Evolutionary conservation across 2,797 vertebrate genomes (phyloP).

Genomic region (Falco cherrug): DNA sequence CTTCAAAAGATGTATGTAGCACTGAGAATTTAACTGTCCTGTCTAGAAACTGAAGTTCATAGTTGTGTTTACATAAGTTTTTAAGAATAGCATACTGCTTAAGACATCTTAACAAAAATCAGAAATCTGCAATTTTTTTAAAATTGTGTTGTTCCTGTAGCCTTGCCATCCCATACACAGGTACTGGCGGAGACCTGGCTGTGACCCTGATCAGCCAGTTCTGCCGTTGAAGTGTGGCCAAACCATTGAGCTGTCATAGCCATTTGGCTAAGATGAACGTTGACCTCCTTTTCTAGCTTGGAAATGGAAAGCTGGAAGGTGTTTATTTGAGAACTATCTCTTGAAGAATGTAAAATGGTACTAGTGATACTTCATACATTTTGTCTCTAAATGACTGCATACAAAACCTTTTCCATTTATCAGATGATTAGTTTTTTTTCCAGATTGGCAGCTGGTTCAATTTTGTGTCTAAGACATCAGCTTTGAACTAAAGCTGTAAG

Average conservation of each 20-base stretch:
- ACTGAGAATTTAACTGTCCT: not conserved
- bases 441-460: not conserved
- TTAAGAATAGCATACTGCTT: not conserved
- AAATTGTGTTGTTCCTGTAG: not conserved
- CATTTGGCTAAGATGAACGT: fast-evolving
- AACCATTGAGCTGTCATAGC: not conserved
- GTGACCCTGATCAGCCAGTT: not conserved
- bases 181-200: not conserved
- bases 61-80: not conserved
- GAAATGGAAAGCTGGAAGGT: not conserved
- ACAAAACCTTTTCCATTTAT: not conserved
- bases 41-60: not conserved
- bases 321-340: not conserved
- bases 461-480: not conserved
- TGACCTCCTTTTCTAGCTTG: not conserved
- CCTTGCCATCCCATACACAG: not conserved
- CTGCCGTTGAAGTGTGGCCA: not conserved
- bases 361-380: not conserved
- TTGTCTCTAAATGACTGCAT: not conserved
- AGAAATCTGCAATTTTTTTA: not conserved
- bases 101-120: not conserved
- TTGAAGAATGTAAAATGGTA: not conserved
- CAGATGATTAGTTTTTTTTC: not conserved
- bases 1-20: not conserved
- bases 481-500: not conserved